Base-by-base conservation (phyloP, 2,113 vertebrate species). In the Capreolus pygargus region DNA sequence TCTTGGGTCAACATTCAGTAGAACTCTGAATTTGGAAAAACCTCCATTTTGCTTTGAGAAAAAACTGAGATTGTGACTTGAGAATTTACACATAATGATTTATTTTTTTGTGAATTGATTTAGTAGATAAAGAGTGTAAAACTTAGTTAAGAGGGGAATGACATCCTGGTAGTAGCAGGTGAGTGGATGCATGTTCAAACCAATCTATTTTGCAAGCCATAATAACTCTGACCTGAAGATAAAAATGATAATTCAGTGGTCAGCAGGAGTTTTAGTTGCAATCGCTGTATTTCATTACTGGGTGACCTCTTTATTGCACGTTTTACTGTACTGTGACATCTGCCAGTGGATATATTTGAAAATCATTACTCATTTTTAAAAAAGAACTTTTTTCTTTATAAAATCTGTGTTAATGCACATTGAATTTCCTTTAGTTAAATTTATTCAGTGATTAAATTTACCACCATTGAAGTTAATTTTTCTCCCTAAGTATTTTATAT, bases 111-210 rank as follows among this genome's bases (percentile, higher is more conserved):
- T 96, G 55, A 50, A 12, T 93, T 98, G 78, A 96, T 33, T 2
- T 83, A 96, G 85, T 97, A 96, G 96, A 36, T 64, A 52, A 6
- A 55, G 91, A 52, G 27, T 96, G 61, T 82, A 97, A 94, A 97
- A 97, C 86, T 91, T 83, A 70, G 92, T 67, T 89, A 95, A 86
- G 94, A 93, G 9, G n/a, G 96, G 39, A 95, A 83, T 86, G 64
- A 95, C 89, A 84, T 93, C 88, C 57, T 64, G n/a, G 93, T 93
- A 95, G 79, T 93, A 95, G 79, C 96, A 98, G 97, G 97, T 98
- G 96, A 98, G 79, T 97, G 95, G 61, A 13, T 98, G 61, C 83
- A 86, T 94, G 67, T 86, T 98, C 92, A 94, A 84, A 10, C 58
- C 50, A 93, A 33, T 92, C 47, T 52, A 10, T 88, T 96, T 92